These are phyloP conservation scores for Diabrotica balteata DNA, from an alignment of 2,888 invertebrate genomes.

Conservation along the genomic window DNA sequence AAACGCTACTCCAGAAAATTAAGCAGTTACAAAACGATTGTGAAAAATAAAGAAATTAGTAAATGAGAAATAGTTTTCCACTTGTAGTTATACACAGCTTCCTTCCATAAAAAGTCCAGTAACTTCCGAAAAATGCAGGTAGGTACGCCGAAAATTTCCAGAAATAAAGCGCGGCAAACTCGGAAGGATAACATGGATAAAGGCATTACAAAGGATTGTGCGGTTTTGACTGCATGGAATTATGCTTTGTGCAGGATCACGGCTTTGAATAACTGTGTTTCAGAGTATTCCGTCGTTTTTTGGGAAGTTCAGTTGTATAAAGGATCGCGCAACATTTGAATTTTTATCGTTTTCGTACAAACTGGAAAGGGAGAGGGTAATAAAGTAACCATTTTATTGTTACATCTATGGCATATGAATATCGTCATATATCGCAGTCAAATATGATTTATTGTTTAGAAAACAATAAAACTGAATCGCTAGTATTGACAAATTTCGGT, in stretches of 20 bases:
- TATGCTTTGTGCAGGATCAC: constrained; percentile 25
- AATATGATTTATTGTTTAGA: too few species aligned
- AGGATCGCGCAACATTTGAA: constrained; percentile 9
- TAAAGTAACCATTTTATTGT: too few species aligned
- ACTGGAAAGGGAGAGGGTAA: not conserved
- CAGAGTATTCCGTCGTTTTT: constrained; percentile 16
- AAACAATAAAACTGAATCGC: too few species aligned
- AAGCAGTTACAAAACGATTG: too few species aligned
- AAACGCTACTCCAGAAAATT: too few species aligned
- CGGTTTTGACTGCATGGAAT: constrained; percentile 22
- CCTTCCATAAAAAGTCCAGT: constrained; percentile 5
- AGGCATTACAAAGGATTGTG: constrained; percentile 27
- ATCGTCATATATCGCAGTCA: too few species aligned
- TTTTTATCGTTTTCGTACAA: not conserved
- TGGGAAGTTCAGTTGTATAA: constrained; percentile 8
- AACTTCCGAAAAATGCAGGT: constrained; percentile 17
- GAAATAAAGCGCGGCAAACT: constrained; percentile 14
- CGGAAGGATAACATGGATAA: constrained; percentile 24
- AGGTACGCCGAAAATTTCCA: constrained; percentile 7
- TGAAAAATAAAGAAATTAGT: too few species aligned
- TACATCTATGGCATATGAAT: too few species aligned
- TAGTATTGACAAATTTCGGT: too few species aligned
- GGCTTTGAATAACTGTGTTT: constrained; percentile 24
- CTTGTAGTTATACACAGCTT: constrained; percentile 5
- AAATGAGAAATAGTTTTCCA: not conserved